Evolutionary conservation across 2,888 invertebrate genomes (phyloP), one percentile per base, ranked within the genome.

Genomic region (Microctonus brassicae): DNA sequence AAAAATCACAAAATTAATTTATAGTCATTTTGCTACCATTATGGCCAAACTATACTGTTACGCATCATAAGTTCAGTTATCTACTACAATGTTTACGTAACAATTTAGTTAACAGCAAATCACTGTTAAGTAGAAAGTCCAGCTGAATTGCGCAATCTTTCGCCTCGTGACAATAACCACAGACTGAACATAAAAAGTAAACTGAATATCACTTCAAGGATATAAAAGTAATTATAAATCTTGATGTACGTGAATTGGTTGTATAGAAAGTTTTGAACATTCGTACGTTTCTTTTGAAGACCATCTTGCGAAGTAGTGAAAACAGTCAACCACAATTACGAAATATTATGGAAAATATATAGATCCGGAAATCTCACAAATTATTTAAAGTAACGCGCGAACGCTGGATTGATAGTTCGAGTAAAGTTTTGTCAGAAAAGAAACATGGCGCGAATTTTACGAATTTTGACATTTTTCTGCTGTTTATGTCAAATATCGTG

Each of bases 301-400:
- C 13, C n/a, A n/a, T n/a, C 10, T n/a, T 42, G 42, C n/a, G 17
- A 2, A 11, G 42, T 3, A 2, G 13, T 1, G 4, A 42, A 42
- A 42, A 62, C 29, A 5, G 1, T 62, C 24, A 26, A 42, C 42
- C 62, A 47, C 10, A 62, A 24, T 47, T 26, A 62, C 33, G 62
- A 42, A 62, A 62, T 42, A 42, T 20, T 2, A 24, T 17, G 20
- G 10, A 20, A 0, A n/a, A 29, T 9, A 55, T 22, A 53, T n/a
- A 55, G 13, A 65, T 55, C 55, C 55, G 65, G 55, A 65, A 55
- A 65, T 55, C 4, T 11, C 24, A 64, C 10, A 2, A 65, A 36
- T 36, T 65, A 65, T 55, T 65, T 65, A 65, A 65, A 36, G 34
- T 34, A 24, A 55, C 13, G 17, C 22, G 36, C 55, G n/a, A 55